Evolutionary conservation across 2,797 vertebrate species (phyloP).

Genomic region (Pseudochaenichthys georgianus): DNA sequence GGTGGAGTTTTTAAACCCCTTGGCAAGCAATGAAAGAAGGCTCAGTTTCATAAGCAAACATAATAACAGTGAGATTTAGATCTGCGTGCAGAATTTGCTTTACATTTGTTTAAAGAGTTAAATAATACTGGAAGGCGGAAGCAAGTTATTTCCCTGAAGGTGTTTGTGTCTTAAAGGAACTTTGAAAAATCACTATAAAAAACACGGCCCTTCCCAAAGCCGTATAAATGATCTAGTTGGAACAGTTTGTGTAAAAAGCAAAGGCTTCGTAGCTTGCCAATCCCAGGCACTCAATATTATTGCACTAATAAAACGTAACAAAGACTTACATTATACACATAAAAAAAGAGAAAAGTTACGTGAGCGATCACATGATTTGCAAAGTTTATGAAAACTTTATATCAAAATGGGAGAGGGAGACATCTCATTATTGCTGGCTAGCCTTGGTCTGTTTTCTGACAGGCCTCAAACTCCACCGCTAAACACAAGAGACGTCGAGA

Average conservation of each 20-base stretch:
- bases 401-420: slow-evolving; percentile 61
- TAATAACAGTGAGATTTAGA: slow-evolving; percentile 25
- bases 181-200: slow-evolving; percentile 38
- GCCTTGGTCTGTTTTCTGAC: slow-evolving; percentile 71
- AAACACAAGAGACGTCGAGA: slow-evolving; percentile 73
- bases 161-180: slow-evolving; percentile 38
- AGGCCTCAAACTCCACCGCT: slow-evolving; percentile 69
- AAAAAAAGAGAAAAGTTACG: slow-evolving; percentile 31
- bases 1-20: slow-evolving; percentile 25
- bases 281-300: slow-evolving; percentile 49
- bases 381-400: slow-evolving; percentile 73
- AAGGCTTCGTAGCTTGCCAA: slow-evolving; percentile 47
- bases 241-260: slow-evolving; percentile 45
- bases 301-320: slow-evolving; percentile 51
- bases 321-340: slow-evolving; percentile 40
- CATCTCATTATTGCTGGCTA: slow-evolving; percentile 66
- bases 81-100: slow-evolving; percentile 18
- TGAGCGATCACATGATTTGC: slow-evolving; percentile 59
- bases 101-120: slow-evolving; percentile 29
- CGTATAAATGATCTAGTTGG: slow-evolving; percentile 40
- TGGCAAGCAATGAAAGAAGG: slow-evolving; percentile 40
- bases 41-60: slow-evolving; percentile 32
- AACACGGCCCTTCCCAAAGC: slow-evolving; percentile 29
- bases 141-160: slow-evolving; percentile 30
- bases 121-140: slow-evolving; percentile 39